Conservation (phyloP, 2,797 vertebrate species). For the Alosa sapidissima region DNA sequence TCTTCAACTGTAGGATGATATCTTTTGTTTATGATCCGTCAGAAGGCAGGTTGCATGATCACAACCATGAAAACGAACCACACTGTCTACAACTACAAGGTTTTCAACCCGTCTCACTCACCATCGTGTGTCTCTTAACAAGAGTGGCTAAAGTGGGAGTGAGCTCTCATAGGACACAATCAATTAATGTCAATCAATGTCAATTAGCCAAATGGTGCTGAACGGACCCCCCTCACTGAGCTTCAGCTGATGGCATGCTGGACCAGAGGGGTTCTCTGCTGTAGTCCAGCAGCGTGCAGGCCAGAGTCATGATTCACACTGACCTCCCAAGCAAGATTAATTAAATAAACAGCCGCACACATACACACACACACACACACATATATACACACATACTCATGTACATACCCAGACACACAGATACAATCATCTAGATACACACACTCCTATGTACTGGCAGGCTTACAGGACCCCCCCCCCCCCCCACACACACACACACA, state of each 20-base stretch:
- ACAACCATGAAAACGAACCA: too few relatives aligned
- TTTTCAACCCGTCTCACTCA: too few relatives aligned
- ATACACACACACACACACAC: slow-evolving; percentile 1
- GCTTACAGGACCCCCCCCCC: too few relatives aligned
- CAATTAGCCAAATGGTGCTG: slow-evolving; percentile 81
- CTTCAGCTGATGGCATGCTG: background rate
- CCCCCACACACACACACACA: background rate
- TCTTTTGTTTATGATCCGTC: too few relatives aligned
- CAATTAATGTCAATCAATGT: slow-evolving; percentile 79
- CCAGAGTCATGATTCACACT: background rate
- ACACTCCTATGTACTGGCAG: background rate
- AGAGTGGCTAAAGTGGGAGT: background rate
- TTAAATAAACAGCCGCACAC: background rate
- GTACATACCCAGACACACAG: background rate
- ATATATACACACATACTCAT: background rate
- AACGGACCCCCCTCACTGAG: background rate
- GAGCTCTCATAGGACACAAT: slow-evolving; percentile 82
- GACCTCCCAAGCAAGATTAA: background rate
- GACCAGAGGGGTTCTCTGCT: slow-evolving; percentile 69
- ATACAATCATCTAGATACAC: background rate
- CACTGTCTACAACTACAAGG: background rate
- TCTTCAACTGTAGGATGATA: too few relatives aligned
- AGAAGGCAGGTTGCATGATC: too few relatives aligned
- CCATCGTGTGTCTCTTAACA: background rate
- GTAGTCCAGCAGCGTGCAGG: slow-evolving; percentile 50